Percentiles rank a stretch among this genome's conserved stretches.
phyloP scores from a whole-genome alignment of 1,140 invertebrate species.

The Sycophila sp. region DNA sequence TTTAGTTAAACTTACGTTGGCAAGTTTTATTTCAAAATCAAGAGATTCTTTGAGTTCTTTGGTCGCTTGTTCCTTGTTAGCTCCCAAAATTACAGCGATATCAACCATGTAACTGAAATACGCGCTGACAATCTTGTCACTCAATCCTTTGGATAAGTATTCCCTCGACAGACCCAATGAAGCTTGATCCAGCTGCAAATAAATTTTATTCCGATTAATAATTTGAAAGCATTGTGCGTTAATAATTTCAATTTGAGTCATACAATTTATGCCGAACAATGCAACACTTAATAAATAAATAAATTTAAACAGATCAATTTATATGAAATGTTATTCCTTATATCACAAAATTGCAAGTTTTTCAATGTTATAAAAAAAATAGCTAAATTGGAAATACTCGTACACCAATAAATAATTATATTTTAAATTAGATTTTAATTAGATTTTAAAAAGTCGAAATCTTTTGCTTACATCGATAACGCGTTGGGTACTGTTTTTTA shows the following conservation, averaged over 20 bases:
- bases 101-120: slow-evolving; percentile 89
- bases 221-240: too few relatives aligned
- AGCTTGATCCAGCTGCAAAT: slow-evolving; percentile 87
- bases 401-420: too few relatives aligned
- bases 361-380: too few relatives aligned
- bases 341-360: too few relatives aligned
- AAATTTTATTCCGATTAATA: slow-evolving; percentile 9
- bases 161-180: slow-evolving; percentile 89
- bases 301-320: not conserved
- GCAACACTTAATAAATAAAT: too few relatives aligned
- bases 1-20: slow-evolving; percentile 85
- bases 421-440: too few relatives aligned
- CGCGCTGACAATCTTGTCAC: slow-evolving; percentile 80
- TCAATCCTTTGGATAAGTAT: slow-evolving; percentile 86
- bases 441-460: not conserved
- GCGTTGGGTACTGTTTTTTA: slow-evolving; percentile 88
- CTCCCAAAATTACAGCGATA: slow-evolving; percentile 88
- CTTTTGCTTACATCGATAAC: slow-evolving; percentile 83
- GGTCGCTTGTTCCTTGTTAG: slow-evolving; percentile 75
- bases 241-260: too few relatives aligned
- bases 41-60: slow-evolving; percentile 84
- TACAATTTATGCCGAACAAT: too few relatives aligned
- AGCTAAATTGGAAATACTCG: too few relatives aligned
- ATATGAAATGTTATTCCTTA: not conserved
- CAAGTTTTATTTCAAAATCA: slow-evolving; percentile 90